Evolutionary conservation across 2,113 vertebrate genomes (phyloP).

Genomic region (Corvus hawaiiensis): DNA sequence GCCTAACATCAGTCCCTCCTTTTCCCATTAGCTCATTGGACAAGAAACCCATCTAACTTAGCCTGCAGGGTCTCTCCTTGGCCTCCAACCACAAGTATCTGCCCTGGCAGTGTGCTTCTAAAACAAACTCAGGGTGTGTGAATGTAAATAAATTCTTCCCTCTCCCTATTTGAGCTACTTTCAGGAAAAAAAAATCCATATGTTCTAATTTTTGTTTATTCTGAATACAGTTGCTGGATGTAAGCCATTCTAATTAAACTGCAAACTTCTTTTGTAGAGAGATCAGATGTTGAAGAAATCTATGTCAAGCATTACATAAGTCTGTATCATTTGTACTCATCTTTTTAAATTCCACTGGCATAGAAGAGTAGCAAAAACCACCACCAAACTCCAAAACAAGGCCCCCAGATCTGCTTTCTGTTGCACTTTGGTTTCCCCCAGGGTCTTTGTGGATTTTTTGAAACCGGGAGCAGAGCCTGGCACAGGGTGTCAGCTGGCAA

Average conservation of each 20-base stretch:
- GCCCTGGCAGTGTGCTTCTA: background rate
- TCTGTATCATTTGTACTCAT: background rate
- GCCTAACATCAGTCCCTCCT: background rate
- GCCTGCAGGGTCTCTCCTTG: background rate
- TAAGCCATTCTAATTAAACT: constrained; percentile 68
- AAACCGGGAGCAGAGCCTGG: background rate
- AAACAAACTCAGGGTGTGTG: background rate
- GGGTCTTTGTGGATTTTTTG: background rate
- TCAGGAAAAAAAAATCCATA: constrained; percentile 20
- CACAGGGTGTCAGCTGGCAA: background rate
- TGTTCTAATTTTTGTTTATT: constrained; percentile 59
- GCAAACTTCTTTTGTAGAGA: constrained; percentile 49
- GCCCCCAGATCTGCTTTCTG: background rate
- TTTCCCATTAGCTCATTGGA: background rate
- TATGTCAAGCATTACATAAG: constrained; percentile 37
- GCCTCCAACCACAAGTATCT: background rate
- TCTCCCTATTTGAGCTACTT: background rate
- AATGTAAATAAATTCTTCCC: background rate
- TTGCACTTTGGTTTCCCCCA: background rate
- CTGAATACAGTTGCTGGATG: constrained; percentile 63
- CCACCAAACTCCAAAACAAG: background rate
- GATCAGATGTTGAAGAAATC: constrained; percentile 51
- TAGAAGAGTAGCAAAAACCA: background rate
- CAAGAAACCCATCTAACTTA: background rate
- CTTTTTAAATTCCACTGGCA: constrained; percentile 21